These are phyloP conservation scores for Triops cancriformis DNA, from an alignment of 1,140 invertebrate species.

Conservation along the genomic window DNA sequence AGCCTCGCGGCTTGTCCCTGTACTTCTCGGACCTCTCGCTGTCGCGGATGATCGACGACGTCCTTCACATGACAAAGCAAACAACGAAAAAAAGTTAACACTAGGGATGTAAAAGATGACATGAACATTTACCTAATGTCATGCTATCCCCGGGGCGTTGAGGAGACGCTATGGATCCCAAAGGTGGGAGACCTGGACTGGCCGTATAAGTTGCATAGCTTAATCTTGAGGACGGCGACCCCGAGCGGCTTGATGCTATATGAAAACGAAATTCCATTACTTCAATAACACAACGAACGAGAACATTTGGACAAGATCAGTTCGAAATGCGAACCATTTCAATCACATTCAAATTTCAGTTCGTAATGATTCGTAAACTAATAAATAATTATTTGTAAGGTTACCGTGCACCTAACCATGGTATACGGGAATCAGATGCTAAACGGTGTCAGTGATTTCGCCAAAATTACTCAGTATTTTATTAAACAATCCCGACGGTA, in stretches of 20 bases:
- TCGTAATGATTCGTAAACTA: too few species aligned
- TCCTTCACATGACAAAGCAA: not conserved
- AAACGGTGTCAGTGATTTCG: too few species aligned
- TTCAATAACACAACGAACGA: constrained; percentile 1
- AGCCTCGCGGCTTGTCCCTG: constrained; percentile 51
- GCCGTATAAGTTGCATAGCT: constrained; percentile 57
- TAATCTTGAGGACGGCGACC: constrained; percentile 72
- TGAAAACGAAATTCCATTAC: constrained; percentile 23
- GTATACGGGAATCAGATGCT: too few species aligned
- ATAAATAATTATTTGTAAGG: too few species aligned
- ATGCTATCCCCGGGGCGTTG: constrained; percentile 31
- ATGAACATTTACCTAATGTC: constrained; percentile 31
- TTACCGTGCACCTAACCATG: too few species aligned
- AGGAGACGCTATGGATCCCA: constrained; percentile 30
- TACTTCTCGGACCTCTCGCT: constrained; percentile 56
- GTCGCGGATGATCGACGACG: constrained; percentile 28
- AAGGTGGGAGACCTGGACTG: constrained; percentile 30
- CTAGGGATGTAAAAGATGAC: not conserved
- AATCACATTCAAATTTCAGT: too few species aligned
- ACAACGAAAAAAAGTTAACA: constrained; percentile 17
- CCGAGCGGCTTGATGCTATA: constrained; percentile 71
- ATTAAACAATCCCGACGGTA: too few species aligned
- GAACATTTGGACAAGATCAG: too few species aligned
- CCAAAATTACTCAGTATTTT: too few species aligned
- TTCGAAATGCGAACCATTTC: too few species aligned